Base-by-base conservation (phyloP, 2,797 vertebrate genomes). In the Picus viridis region DNA sequence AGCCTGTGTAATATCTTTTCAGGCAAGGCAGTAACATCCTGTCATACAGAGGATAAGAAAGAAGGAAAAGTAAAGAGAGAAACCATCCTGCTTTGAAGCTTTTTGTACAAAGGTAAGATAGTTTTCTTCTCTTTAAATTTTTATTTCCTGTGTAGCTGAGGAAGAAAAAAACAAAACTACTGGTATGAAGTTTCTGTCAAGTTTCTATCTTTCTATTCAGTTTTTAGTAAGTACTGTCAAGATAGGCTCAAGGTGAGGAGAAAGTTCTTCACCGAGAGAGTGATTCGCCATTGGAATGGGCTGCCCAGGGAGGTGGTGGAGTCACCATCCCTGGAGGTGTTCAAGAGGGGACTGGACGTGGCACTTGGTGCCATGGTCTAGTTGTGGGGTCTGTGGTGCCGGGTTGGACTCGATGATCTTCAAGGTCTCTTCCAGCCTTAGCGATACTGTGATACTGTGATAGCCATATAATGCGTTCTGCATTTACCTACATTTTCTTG, bases 101-200 rank as follows among this genome's bases (percentile, higher is more conserved):
- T 26, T 89, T 93, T 93, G 18, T 94, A 64, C 17, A 93, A 96
- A 97, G 97, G 97, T 97, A 97, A 83, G 86, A 41, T 29, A 36
- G 5, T 16, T 86, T 62, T 80, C 24, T 86, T 83, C 73, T 4
- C 9, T 83, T 7, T 56, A 41, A 24, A 54, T 83, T 91, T 91
- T 90, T 23, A 56, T 91, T 83, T 92, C 29, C 34, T 32, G 5
- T 54, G 23, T 72, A 68, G 76, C 24, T 82, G 61, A 7, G 10
- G 7, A 1, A 0, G 0, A 16, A 53, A n/a, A 41, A 61, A 26
- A 30, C 20, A 26, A 27, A 22, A 13, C 27, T 83, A 20, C 5
- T 62, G 41, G 2, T 12, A 24, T 22, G 68, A 77, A 57, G 39
- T 72, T 86, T 83, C 5, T 58, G 1, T 83, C 13, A 68, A 32